These are phyloP conservation scores for Ichneumoninae sp. DNA, from an alignment of 2,888 invertebrate species.

Conservation along the genomic window DNA sequence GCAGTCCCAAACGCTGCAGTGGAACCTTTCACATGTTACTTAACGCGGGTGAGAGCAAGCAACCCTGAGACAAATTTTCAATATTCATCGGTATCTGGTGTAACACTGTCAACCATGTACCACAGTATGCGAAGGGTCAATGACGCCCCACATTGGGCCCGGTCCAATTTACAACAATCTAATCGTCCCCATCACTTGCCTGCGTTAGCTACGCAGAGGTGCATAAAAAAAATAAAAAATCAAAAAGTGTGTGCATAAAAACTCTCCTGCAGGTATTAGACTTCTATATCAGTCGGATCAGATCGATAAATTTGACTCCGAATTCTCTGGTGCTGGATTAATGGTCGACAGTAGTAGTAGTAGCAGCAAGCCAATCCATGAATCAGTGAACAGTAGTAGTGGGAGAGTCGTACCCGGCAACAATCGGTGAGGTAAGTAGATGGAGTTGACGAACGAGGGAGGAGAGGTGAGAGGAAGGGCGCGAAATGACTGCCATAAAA, in stretches of 20 bases:
- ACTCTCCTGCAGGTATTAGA: background rate
- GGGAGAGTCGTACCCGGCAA: background rate
- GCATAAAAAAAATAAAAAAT: background rate
- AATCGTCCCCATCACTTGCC: background rate
- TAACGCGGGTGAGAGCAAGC: background rate
- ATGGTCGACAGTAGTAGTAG: background rate
- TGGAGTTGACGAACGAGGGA: constrained; percentile 40
- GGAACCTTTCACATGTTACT: background rate
- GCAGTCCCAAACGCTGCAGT: background rate
- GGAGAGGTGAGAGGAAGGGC: constrained; percentile 3
- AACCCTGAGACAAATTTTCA: no score
- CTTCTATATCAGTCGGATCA: background rate
- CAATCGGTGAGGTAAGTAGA: background rate
- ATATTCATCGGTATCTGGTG: no score
- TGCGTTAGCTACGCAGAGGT: background rate
- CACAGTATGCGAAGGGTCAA: no score
- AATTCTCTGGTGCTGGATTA: background rate
- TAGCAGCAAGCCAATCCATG: background rate
- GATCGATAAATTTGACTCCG: background rate
- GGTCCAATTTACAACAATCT: background rate
- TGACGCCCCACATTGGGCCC: background rate
- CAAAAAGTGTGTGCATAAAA: background rate
- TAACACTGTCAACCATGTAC: no score
- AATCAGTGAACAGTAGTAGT: constrained; percentile 9
- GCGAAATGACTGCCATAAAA: constrained; percentile 59